Percentiles rank a stretch among this genome's conserved stretches.
Conservation (phyloP, 2,113 vertebrate genomes). For the Capreolus pygargus region DNA sequence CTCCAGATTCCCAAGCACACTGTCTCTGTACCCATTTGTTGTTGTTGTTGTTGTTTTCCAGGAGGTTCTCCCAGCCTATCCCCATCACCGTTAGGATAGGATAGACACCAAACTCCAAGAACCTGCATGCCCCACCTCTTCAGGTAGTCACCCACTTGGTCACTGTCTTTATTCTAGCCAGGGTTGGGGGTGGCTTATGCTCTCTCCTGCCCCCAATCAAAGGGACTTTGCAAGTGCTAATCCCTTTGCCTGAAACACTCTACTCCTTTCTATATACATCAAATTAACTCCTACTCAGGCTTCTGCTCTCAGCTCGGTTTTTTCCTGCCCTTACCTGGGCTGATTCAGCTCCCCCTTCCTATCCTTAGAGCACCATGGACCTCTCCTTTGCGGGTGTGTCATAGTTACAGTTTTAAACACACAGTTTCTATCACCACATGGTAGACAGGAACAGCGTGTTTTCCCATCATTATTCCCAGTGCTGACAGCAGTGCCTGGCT, state of each 20-base stretch:
- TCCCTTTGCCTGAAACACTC: not conserved
- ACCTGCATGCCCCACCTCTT: not conserved
- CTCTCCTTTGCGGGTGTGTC: not conserved
- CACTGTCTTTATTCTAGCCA: not conserved
- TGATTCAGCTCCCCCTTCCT: not conserved
- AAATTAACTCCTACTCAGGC: not conserved
- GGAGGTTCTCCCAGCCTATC: not conserved
- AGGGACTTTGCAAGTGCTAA: not conserved
- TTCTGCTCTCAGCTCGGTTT: not conserved
- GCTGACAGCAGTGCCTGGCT: not conserved
- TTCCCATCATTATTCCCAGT: not conserved
- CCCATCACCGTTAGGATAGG: not conserved
- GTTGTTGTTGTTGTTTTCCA: too few relatives aligned
- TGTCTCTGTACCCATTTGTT: not conserved
- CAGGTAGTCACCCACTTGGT: not conserved
- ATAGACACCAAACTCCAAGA: not conserved
- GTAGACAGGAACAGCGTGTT: accelerated
- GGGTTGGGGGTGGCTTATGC: not conserved
- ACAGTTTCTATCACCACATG: not conserved
- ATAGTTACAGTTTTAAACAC: not conserved
- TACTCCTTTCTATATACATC: not conserved
- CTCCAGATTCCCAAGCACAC: not conserved
- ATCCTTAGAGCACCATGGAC: not conserved
- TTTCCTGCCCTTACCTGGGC: not conserved
- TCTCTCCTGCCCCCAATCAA: not conserved